Conservation (phyloP, 2,797 vertebrate genomes). For the Pagetopsis macropterus region DNA sequence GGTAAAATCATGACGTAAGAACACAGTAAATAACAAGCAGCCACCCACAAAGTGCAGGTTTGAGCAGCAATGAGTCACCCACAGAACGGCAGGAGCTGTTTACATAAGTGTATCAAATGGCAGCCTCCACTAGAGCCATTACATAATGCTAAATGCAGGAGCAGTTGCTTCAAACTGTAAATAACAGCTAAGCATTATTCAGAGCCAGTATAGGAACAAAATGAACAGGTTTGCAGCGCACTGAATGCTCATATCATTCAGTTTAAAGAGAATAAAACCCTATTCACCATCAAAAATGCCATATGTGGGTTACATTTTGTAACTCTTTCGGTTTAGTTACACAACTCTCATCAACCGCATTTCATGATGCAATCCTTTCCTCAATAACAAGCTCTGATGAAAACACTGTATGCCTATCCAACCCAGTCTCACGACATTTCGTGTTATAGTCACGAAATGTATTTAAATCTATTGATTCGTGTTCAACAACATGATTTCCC, state of each 20-base stretch:
- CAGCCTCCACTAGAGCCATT: constrained; percentile 50
- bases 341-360: not conserved
- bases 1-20: constrained; percentile 56
- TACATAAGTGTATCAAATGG: constrained; percentile 66
- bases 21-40: constrained; percentile 37
- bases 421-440: too few relatives aligned
- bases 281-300: not conserved
- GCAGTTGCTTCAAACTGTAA: constrained; percentile 42
- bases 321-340: not conserved
- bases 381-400: not conserved
- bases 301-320: not conserved
- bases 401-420: not conserved
- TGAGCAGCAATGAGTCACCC: constrained; percentile 67
- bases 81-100: constrained; percentile 61
- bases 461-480: too few relatives aligned
- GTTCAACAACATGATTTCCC: too few relatives aligned
- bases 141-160: constrained; percentile 52
- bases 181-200: constrained; percentile 45
- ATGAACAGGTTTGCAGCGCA: constrained; percentile 1
- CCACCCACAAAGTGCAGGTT: constrained; percentile 63
- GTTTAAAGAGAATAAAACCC: not conserved
- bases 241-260: not conserved
- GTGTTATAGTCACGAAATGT: too few relatives aligned
- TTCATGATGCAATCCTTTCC: too few relatives aligned
- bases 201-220: constrained; percentile 12